Evolutionary conservation across 2,113 vertebrate genomes (phyloP).

Genomic region (Brienomyrus brachyistius): DNA sequence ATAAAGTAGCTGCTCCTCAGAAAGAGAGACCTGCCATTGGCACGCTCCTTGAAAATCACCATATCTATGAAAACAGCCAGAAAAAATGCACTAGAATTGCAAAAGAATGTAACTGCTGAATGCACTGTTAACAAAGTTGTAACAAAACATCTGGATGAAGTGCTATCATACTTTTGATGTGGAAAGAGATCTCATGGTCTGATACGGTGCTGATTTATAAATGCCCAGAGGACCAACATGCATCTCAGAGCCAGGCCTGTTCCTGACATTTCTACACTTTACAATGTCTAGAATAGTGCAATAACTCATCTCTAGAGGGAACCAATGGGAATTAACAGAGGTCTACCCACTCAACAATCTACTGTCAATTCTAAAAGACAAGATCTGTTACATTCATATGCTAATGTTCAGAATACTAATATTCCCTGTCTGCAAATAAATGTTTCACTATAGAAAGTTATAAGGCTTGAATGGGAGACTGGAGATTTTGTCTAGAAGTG

Average conservation of each 20-base stretch:
- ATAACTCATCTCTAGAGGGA: background rate
- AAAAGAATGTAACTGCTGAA: background rate
- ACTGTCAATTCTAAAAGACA: background rate
- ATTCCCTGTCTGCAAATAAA: background rate
- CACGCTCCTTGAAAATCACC: background rate
- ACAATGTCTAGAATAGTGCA: background rate
- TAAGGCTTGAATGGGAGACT: background rate
- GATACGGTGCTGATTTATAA: background rate
- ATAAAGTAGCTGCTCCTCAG: background rate
- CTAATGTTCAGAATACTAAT: background rate
- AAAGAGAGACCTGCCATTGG: background rate
- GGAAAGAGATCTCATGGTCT: background rate
- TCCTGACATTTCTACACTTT: background rate
- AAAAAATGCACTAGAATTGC: background rate
- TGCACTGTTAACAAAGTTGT: background rate
- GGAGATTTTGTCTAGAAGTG: background rate
- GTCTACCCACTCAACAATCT: background rate
- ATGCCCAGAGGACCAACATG: background rate
- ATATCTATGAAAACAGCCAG: background rate
- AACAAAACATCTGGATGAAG: background rate
- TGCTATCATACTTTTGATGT: background rate
- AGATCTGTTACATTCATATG: background rate
- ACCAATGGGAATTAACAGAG: background rate
- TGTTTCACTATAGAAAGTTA: background rate
- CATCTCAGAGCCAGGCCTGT: background rate